These are phyloP conservation scores for Corythornis leucogaster DNA, from an alignment of 2,797 vertebrate genomes.

Conservation along the genomic window DNA sequence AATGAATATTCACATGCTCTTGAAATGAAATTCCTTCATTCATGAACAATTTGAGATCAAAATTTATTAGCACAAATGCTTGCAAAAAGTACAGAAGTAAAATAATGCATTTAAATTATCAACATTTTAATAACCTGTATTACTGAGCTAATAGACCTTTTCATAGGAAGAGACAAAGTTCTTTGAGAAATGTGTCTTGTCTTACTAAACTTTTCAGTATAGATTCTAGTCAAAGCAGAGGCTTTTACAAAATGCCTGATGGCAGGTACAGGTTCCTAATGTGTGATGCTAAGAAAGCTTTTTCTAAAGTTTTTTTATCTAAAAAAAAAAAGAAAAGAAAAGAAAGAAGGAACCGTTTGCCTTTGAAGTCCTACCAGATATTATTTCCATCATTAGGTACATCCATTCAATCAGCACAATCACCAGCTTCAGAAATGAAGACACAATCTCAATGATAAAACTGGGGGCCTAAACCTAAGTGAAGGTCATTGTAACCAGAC, in stretches of 20 bases:
- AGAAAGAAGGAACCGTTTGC: not conserved
- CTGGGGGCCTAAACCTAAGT: not conserved
- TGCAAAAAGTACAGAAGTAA: not conserved
- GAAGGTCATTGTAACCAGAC: not conserved
- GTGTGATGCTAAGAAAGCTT: not conserved
- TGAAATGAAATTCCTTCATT: not conserved
- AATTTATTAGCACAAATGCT: not conserved
- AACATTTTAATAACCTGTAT: not conserved
- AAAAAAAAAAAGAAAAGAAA: not conserved
- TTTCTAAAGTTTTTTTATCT: not conserved
- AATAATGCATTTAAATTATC: not conserved
- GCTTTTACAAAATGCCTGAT: not conserved
- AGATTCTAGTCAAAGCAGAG: not conserved
- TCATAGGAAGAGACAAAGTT: not conserved
- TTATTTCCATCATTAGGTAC: not conserved
- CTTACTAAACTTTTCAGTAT: not conserved
- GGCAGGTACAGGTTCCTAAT: not conserved
- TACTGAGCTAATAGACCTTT: not conserved
- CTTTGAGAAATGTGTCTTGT: not conserved
- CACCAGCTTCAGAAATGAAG: not conserved
- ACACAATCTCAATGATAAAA: not conserved
- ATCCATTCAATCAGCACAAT: not conserved
- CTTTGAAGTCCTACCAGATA: not conserved
- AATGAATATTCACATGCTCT: constrained; percentile 5
- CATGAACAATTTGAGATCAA: not conserved